These are phyloP conservation scores for Acrossocheilus fasciatus DNA, from an alignment of 2,797 vertebrate species.

Conservation along the genomic window DNA sequence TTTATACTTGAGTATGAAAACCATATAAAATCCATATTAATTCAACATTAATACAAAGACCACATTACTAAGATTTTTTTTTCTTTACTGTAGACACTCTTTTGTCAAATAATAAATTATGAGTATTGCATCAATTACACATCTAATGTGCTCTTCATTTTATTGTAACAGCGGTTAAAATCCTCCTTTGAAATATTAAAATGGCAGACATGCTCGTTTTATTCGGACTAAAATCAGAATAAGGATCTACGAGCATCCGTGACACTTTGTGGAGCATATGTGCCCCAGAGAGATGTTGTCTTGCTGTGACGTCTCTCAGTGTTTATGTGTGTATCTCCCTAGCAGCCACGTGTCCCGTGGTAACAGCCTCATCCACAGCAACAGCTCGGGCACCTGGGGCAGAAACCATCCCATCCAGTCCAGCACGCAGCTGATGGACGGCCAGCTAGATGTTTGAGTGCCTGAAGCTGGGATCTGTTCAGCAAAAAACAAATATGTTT, in stretches of 20 bases:
- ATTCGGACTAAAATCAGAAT: background rate
- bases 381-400: slow-evolving; percentile 79
- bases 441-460: slow-evolving; percentile 70
- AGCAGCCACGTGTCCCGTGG: slow-evolving; percentile 66
- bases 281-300: slow-evolving; percentile 10
- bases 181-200: background rate
- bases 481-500: background rate
- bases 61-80: background rate
- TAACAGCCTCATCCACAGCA: slow-evolving; percentile 82
- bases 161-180: background rate
- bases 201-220: background rate
- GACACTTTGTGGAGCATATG: background rate
- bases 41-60: background rate
- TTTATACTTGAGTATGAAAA: background rate
- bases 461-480: background rate
- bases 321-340: slow-evolving; percentile 32
- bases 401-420: background rate
- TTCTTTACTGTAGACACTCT: background rate
- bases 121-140: background rate
- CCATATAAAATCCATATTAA: background rate
- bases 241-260: background rate
- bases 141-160: background rate
- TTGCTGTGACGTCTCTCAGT: slow-evolving; percentile 4
- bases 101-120: background rate
- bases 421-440: slow-evolving; percentile 60